Percentiles rank a stretch among this genome's conserved stretches.
phyloP scores from a whole-genome alignment of 2,888 invertebrate species.

The Drosophila leonis region DNA sequence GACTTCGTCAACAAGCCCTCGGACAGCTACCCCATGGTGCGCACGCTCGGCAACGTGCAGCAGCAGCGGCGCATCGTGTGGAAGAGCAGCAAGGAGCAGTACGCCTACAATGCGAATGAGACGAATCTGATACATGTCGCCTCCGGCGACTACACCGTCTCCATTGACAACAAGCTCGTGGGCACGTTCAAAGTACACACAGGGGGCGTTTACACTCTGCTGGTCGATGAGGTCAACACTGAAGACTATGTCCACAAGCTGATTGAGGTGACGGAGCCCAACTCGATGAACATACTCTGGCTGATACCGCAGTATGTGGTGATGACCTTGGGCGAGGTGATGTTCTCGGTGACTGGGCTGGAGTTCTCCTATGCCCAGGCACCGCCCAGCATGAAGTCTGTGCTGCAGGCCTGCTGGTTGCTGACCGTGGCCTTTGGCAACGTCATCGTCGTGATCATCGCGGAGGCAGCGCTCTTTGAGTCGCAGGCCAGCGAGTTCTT shows the following conservation, averaged over 20 bases:
- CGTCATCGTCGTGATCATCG: constrained; percentile 89
- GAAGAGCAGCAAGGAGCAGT: constrained; percentile 56
- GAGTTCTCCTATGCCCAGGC: constrained; percentile 98
- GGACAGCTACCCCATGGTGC: constrained; percentile 74
- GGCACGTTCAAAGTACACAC: constrained; percentile 60
- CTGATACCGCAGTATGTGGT: constrained; percentile 90
- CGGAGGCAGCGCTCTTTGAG: constrained; percentile 91
- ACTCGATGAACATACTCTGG: constrained; percentile 87
- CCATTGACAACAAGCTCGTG: constrained; percentile 47
- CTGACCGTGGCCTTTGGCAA: constrained; percentile 97
- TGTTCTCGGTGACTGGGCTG: constrained; percentile 95
- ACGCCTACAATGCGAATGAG: constrained; percentile 55
- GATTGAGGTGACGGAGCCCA: constrained; percentile 83
- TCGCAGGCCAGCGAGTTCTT: constrained; percentile 94
- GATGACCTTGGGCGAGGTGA: constrained; percentile 88
- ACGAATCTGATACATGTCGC: constrained; percentile 60
- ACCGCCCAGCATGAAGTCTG: constrained; percentile 96
- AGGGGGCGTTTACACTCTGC: constrained; percentile 84
- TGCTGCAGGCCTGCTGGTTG: constrained; percentile 96
- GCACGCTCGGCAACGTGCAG: constrained; percentile 74
- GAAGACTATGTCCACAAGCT: constrained; percentile 24
- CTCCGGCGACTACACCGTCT: constrained; percentile 64
- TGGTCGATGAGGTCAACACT: constrained; percentile 60
- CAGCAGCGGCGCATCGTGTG: constrained; percentile 62
- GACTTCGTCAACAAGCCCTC: constrained; percentile 82